These are phyloP conservation scores for Calameuta pallipes DNA, from an alignment of 2,888 invertebrate genomes.

Conservation along the genomic window DNA sequence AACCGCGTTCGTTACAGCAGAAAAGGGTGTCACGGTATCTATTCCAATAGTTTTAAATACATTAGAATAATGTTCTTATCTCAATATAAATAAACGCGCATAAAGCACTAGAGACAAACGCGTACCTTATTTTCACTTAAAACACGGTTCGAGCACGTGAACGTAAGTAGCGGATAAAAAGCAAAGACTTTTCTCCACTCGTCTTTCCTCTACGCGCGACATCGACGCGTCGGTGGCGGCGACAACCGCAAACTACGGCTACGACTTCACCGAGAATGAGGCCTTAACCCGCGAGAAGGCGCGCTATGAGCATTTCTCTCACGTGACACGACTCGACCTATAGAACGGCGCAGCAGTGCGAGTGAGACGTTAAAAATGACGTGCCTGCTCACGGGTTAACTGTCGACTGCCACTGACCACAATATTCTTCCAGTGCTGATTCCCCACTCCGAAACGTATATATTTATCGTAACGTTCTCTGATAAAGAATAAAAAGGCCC, in stretches of 20 bases:
- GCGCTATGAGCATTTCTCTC: no score
- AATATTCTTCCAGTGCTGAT: neutral
- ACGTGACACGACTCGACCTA: no score
- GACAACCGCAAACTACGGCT: constrained; percentile 36
- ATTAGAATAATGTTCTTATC: neutral
- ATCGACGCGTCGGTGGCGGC: neutral
- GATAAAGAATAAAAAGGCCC: neutral
- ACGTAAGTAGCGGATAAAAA: neutral
- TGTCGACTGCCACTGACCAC: neutral
- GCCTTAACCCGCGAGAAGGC: neutral
- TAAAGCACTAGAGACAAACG: neutral
- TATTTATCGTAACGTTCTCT: neutral
- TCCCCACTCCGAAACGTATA: neutral
- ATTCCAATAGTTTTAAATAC: neutral
- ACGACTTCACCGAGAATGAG: constrained; percentile 48
- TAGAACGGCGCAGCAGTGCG: no score
- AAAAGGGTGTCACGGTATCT: neutral
- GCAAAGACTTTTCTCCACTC: neutral
- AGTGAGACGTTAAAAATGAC: no score
- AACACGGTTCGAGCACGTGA: neutral
- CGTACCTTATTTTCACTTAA: neutral
- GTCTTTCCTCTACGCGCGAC: neutral
- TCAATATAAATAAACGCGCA: neutral
- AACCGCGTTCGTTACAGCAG: neutral
- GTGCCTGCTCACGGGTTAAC: neutral